A percentile compares a stretch with the other conserved stretches of the same genome.
Conservation (phyloP, 2,888 invertebrate species). For the Herminia tarsipennalis region DNA sequence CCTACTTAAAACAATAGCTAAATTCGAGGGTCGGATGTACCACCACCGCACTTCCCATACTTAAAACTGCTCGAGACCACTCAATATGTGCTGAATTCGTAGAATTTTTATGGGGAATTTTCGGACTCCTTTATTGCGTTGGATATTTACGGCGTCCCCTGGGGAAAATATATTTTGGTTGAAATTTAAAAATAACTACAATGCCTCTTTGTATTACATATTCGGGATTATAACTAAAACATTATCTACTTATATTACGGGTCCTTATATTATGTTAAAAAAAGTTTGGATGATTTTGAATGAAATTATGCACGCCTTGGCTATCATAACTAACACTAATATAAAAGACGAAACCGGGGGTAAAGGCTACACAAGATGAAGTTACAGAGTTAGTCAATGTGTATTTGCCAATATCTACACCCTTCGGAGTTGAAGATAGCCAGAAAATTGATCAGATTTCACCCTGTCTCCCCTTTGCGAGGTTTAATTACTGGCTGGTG, state of each 20-base stretch:
- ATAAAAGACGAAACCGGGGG: too few species aligned
- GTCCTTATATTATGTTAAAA: too few species aligned
- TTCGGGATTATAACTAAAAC: slow-evolving; percentile 8
- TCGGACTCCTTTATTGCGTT: slow-evolving; percentile 72
- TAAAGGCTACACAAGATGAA: slow-evolving; percentile 7
- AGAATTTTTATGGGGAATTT: slow-evolving; percentile 74
- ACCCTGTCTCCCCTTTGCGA: slow-evolving; percentile 66
- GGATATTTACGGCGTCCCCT: slow-evolving; percentile 73
- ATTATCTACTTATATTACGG: too few species aligned
- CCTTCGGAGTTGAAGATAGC: slow-evolving; percentile 69
- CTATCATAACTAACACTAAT: too few species aligned
- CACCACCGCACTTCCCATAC: slow-evolving; percentile 69
- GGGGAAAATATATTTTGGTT: slow-evolving; percentile 65
- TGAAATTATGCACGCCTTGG: too few species aligned
- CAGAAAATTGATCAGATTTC: slow-evolving; percentile 81
- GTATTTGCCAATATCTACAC: slow-evolving; percentile 54
- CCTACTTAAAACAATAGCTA: slow-evolving; percentile 85
- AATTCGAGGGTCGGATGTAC: slow-evolving; percentile 76
- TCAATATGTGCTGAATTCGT: slow-evolving; percentile 82
- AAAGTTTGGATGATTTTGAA: too few species aligned
- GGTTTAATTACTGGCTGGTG: slow-evolving; percentile 79
- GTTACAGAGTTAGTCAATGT: slow-evolving; percentile 59
- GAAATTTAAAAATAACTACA: slow-evolving; percentile 62
- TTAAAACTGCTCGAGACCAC: slow-evolving; percentile 72
- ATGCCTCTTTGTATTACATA: slow-evolving; percentile 21